These are phyloP conservation scores for Cyprinodon variegatus DNA, from an alignment of 2,113 vertebrate genomes.

Conservation along the genomic window DNA sequence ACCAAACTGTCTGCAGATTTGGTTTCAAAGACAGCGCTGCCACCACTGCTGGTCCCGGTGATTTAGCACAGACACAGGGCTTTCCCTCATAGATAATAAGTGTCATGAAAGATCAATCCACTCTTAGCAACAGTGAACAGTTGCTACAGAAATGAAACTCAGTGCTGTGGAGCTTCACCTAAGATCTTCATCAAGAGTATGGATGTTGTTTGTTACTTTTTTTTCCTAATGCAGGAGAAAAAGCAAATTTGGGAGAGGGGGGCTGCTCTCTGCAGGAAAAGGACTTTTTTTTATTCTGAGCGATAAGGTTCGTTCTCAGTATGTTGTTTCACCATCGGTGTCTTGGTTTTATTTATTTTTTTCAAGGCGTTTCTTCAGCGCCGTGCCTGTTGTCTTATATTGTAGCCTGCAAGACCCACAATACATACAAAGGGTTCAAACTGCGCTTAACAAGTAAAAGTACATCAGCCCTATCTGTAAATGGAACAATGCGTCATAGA, in stretches of 20 bases:
- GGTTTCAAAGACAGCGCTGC: conserved; percentile 38
- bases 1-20: conserved; percentile 48
- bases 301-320: conserved; percentile 70
- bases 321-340: conserved; percentile 82
- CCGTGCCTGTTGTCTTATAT: conserved; percentile 80
- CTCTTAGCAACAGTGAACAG: conserved; percentile 74
- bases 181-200: conserved; percentile 52
- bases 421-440: conserved; percentile 44
- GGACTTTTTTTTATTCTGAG: conserved; percentile 63
- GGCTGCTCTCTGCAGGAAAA: conserved; percentile 26
- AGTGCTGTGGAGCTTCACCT: conserved; percentile 64
- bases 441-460: conserved; percentile 47
- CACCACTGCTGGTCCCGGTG: conserved; percentile 49
- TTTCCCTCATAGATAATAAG: conserved; percentile 59
- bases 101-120: conserved; percentile 64
- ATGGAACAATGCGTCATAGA: conserved; percentile 62
- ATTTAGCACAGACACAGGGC: conserved; percentile 68
- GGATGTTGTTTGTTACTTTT: conserved; percentile 64
- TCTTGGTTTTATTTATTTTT: conserved; percentile 82
- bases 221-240: conserved; percentile 59
- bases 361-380: conserved; percentile 73
- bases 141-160: conserved; percentile 76
- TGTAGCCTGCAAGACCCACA: conserved; percentile 76
- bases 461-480: conserved; percentile 70
- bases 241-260: conserved; percentile 34